Evolutionary conservation across 2,113 vertebrate genomes (phyloP).

Genomic region (Callipepla squamata): DNA sequence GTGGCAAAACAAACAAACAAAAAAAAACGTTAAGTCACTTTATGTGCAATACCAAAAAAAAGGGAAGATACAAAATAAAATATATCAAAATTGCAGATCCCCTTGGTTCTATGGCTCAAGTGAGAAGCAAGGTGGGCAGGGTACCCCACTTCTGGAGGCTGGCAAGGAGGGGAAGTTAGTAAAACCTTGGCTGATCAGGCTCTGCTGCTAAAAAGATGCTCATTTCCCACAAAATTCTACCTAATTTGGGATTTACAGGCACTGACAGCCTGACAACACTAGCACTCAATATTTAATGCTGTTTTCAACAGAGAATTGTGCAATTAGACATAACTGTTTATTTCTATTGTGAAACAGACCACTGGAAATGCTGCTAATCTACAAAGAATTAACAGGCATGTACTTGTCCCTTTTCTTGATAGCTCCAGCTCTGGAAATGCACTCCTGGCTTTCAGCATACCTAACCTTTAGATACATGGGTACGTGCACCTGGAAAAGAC

Average conservation of each 20-base stretch:
- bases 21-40: background rate
- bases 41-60: background rate
- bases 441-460: background rate
- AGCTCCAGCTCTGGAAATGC: background rate
- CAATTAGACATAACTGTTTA: background rate
- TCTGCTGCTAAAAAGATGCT: background rate
- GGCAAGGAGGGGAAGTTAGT: background rate
- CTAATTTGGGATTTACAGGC: background rate
- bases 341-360: background rate
- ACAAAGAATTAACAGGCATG: background rate
- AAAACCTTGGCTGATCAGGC: too few relatives aligned
- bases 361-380: background rate
- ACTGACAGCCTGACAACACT: background rate
- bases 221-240: background rate
- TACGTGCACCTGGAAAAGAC: background rate
- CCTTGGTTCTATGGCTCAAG: background rate
- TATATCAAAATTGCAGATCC: background rate
- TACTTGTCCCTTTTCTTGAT: background rate
- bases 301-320: background rate
- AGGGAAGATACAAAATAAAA: background rate
- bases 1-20: background rate
- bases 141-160: background rate
- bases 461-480: background rate
- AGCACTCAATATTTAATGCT: background rate
- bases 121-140: background rate